Percentiles rank a stretch among this genome's conserved stretches.
phyloP scores from a whole-genome alignment of 2,797 vertebrate species.

The Capromys pilorides region DNA sequence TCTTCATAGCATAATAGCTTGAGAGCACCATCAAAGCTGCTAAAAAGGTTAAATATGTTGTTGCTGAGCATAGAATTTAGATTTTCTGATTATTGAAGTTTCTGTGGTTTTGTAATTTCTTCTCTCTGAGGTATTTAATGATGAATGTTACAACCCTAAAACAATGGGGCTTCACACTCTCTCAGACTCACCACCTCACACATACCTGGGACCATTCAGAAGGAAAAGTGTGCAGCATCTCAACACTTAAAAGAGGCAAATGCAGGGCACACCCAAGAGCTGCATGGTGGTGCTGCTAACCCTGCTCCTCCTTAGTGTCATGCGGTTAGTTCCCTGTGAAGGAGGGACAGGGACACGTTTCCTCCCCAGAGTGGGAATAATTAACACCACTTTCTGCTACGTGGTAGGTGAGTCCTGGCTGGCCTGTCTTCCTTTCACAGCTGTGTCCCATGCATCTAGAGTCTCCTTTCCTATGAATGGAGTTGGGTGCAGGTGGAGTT shows the following conservation, averaged over 20 bases:
- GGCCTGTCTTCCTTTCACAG: background rate
- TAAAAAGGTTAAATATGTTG: background rate
- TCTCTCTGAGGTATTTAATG: background rate
- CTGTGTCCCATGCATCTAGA: background rate
- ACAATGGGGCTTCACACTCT: background rate
- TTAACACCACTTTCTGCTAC: background rate
- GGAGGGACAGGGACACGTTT: background rate
- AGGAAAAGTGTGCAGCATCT: background rate
- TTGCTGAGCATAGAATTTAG: background rate
- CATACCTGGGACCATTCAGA: background rate
- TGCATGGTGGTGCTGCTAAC: fast-evolving
- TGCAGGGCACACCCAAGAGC: background rate
- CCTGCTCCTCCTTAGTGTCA: background rate
- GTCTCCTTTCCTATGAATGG: background rate
- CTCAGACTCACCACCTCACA: background rate
- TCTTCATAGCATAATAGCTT: background rate
- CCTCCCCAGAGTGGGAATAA: background rate
- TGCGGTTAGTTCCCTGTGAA: fast-evolving
- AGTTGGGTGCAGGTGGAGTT: fast-evolving
- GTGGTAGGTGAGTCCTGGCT: background rate
- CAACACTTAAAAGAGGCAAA: background rate
- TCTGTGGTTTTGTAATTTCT: background rate
- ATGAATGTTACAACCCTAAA: background rate
- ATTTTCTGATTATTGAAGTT: background rate
- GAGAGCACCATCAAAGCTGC: background rate